Conservation (phyloP, 2,113 vertebrate species). For the Sphaerodactylus townsendi region DNA sequence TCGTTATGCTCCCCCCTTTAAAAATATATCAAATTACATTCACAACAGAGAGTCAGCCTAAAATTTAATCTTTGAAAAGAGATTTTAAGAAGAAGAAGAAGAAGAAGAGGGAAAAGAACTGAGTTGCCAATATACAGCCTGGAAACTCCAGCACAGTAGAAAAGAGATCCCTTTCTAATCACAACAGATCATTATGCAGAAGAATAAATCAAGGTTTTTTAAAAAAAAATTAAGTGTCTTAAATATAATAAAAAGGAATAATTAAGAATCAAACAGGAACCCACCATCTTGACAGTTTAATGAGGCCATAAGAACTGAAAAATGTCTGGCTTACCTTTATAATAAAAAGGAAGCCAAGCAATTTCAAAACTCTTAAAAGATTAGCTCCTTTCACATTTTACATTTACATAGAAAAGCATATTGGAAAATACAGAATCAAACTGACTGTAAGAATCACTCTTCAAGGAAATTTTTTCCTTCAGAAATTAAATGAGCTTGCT, state of each 20-base stretch:
- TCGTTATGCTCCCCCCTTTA: conserved; percentile 39
- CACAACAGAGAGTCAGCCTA: conserved; percentile 76
- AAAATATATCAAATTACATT: conserved; percentile 70
- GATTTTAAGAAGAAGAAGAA: conserved; percentile 58
- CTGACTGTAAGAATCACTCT: conserved; percentile 7
- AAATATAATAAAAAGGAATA: conserved; percentile 81
- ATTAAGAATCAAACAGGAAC: conserved; percentile 70
- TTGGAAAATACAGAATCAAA: conserved; percentile 9
- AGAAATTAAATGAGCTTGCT: not conserved
- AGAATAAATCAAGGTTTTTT: conserved; percentile 65
- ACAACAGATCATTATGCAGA: conserved; percentile 74
- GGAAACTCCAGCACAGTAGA: conserved; percentile 66
- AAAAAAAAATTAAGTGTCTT: conserved; percentile 74
- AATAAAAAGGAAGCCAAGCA: conserved; percentile 50
- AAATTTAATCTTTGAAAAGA: conserved; percentile 74
- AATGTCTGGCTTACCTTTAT: conserved; percentile 63
- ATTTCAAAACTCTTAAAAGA: conserved; percentile 60
- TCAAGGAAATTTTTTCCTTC: not conserved
- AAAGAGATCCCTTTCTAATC: conserved; percentile 71
- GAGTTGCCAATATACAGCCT: conserved; percentile 65
- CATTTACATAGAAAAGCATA: not conserved
- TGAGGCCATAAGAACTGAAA: conserved; percentile 67
- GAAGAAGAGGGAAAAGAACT: not conserved
- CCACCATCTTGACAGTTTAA: conserved; percentile 71
- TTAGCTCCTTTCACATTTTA: conserved; percentile 40